Evolutionary conservation across 1,140 invertebrate genomes (phyloP), one percentile per base, ranked within the genome.

Genomic region (Adelges cooleyi): DNA sequence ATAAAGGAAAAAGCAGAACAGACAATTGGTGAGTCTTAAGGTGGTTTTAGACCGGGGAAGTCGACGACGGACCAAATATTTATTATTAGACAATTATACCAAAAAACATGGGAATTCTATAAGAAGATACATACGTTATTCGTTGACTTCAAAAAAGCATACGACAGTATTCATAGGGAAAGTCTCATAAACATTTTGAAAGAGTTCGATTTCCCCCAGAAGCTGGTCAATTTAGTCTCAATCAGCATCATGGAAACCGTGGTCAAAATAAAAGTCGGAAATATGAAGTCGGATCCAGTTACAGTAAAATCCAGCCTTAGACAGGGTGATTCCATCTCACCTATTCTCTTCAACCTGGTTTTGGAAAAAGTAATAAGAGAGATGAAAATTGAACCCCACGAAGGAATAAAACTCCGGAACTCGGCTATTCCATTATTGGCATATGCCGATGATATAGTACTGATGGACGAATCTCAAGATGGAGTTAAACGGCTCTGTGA

Each of bases 31-130:
- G 67, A 67, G 18, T 53, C 65, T 46, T 62, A 66, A 18, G 44
- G 33, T 25, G 67, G 67, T 42, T 67, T 67, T 66, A 29, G 33
- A 27, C 38, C 23, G 20, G 40, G 67, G 1, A 65, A 40, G 40
- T 67, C 62, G 13, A 67, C 67, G 15, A 40, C 29, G 38, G 62
- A 54, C 51, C 69, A 70, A 52, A 65, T 70, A 20, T 69, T 69
- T 65, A 65, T 67, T 22, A 49, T 69, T 40, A 40, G 68, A 36
- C 54, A 69, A 62, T 33, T 67, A 49, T 62, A 54, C 13, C 44
- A 69, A 65, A 70, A 69, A 51, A 42, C 17, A 29, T 59, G 23
- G 46, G 62, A 66, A 33, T 50, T 50, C 25, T 25, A 59, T 36
- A 54, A 53, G 13, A 56, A 69, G 13, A 11, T 36, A 44, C 25